Base-by-base conservation (phyloP, 2,888 invertebrate genomes). In the Volucella inanis region DNA sequence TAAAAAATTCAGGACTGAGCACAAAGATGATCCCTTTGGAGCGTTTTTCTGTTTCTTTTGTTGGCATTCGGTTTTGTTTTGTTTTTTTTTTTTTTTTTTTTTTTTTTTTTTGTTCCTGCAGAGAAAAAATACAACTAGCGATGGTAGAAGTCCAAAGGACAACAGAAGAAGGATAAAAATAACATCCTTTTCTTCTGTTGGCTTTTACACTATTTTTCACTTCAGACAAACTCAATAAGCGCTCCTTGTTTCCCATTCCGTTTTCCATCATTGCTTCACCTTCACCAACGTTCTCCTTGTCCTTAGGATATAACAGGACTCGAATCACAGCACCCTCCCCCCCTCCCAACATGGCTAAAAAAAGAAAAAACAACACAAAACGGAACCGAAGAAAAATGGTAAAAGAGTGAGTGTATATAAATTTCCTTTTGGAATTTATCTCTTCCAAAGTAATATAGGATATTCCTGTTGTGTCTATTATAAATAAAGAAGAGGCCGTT, bases 131-230 rank as follows among this genome's bases (percentile, higher is more conserved):
- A 31, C 31, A 31, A 31, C 31, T 6, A 31, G 6, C 6, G 6
- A 6, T 31, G 31, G 31, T 4, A 6, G 31, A 6, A 43, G 22
- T 67, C 18, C 49, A 71, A 67, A 77, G 52, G 22, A 54, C 52
- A 41, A 59, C 57, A 18, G 50, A 8, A 31, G 71, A 57, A 64
- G 54, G 49, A 62, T 55, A 77, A 75, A 67, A 76, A 70, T 70
- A 84, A 85, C 76, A 85, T 80, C 67, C 71, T 57, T 68, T 74
- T 81, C 52, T 76, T 52, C 65, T 57, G 72, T 72, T 81, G 81
- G 77, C 85, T 85, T 85, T 85, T 85, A 81, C 85, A 85, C 81
- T 81, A 85, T 85, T 85, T 85, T 85, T 77, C 85, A 81, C 81
- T 85, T 85, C 81, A 85, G 85, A 85, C 81, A 85, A 85, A 85